phyloP scores from a whole-genome alignment of 2,888 invertebrate genomes.

The Drosophila kambysellisi region DNA sequence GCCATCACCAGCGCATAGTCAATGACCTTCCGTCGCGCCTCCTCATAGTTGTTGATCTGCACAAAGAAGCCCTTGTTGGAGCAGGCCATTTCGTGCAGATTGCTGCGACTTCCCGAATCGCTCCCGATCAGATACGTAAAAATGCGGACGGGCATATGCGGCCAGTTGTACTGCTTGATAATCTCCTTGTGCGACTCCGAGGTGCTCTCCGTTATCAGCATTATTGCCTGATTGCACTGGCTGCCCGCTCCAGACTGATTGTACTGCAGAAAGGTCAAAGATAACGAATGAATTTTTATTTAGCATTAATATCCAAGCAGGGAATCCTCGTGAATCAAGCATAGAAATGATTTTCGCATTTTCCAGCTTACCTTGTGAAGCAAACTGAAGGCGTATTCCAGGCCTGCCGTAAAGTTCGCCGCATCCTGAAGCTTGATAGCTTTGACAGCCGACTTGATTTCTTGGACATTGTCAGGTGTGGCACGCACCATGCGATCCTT shows the following conservation, averaged over 20 bases:
- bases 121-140: conserved; percentile 98
- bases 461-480: conserved; percentile 92
- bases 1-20: conserved; percentile 98
- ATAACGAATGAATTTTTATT: not conserved
- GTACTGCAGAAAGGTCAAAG: conserved; percentile 86
- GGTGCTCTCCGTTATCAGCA: conserved; percentile 98
- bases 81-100: conserved; percentile 98
- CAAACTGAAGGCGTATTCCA: conserved; percentile 96
- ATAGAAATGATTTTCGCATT: not conserved
- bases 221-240: conserved; percentile 99
- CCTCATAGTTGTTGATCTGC: conserved; percentile 94
- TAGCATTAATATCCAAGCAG: not conserved
- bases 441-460: conserved; percentile 91
- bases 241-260: conserved; percentile 94
- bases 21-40: conserved; percentile 96
- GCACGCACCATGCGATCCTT: conserved; percentile 95
- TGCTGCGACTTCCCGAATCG: conserved; percentile 94
- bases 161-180: conserved; percentile 94
- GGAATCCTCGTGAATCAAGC: no score
- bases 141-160: conserved; percentile 96
- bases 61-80: conserved; percentile 95
- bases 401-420: conserved; percentile 96
- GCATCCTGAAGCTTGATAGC: conserved; percentile 91
- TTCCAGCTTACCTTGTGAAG: conserved; percentile 89
- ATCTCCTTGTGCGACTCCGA: conserved; percentile 89